These are phyloP conservation scores for Gobio gobio DNA, from an alignment of 2,113 vertebrate species.

Conservation along the genomic window DNA sequence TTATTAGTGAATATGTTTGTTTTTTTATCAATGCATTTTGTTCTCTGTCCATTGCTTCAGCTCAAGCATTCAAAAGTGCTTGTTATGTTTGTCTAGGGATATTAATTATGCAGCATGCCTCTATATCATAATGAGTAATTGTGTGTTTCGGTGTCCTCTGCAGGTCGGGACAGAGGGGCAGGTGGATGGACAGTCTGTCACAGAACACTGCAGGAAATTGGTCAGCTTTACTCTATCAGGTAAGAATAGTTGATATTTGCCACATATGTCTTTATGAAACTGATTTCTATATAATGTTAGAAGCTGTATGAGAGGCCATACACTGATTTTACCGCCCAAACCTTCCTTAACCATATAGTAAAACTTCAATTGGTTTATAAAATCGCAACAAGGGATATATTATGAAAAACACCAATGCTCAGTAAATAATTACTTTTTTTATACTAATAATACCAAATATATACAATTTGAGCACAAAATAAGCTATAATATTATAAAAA, in stretches of 20 bases:
- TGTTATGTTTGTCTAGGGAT: neutral
- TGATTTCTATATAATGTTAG: neutral
- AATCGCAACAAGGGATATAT: neutral
- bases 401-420: neutral
- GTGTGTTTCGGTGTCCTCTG: slow-evolving; percentile 35
- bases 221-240: slow-evolving; percentile 95
- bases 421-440: neutral
- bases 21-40: no score
- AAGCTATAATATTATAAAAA: neutral
- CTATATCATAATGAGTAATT: neutral
- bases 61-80: no score
- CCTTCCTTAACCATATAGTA: neutral
- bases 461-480: neutral
- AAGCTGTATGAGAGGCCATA: neutral
- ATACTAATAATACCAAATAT: no score
- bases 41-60: no score
- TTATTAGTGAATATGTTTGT: no score
- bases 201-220: slow-evolving; percentile 86
- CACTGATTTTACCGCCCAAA: neutral
- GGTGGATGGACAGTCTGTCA: slow-evolving; percentile 81
- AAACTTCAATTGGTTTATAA: neutral
- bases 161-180: slow-evolving; percentile 83
- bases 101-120: neutral
- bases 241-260: slow-evolving; percentile 61
- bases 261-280: neutral